Evolutionary conservation across 2,113 vertebrate genomes (phyloP), one percentile per base, ranked within the genome.

Genomic region (Dasyprocta punctata): DNA sequence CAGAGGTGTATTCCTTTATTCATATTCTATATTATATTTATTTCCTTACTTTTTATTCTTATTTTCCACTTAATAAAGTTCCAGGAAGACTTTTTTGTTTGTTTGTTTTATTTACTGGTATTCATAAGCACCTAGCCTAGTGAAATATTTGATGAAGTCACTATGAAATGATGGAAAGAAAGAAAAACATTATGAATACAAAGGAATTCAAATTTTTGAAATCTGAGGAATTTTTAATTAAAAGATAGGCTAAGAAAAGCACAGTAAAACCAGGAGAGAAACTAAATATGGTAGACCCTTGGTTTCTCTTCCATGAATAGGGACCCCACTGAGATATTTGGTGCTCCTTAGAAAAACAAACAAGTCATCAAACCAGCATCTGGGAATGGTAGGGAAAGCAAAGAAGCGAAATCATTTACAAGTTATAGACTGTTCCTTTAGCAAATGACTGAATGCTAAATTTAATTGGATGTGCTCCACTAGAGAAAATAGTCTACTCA

Each of bases 401-500:
- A 92, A 96, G 96, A 97, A 94, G 17, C 95, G 88, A 63, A 98
- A 69, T 98, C 95, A 96, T 97, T 98, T 97, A 96, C 94, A 98
- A 98, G 93, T 94, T 98, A 65, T 93, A 98, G 96, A 97, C 94
- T 97, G 94, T 98, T 98, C 96, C 88, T 98, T 98, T 98, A 97
- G 97, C 85, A 97, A 97, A 96, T 98, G 98, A 95, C 92, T 97
- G 94, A 97, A 97, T 98, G 95, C 93, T 98, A 97, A 97, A 82
- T 98, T 98, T 98, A 98, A 99, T 98, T 98, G 98, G 97, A 98
- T 98, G 97, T 98, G 96, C 98, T 98, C 97, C 97, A 97, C 95
- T 98, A 98, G 97, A 98, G 98, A 98, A 98, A 98, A 98, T 94
- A 98, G 96, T 94, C 73, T 96, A 94, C 90, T 98, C 98, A 98